phyloP scores from a whole-genome alignment of 53 echinoderm and acorn worm species.

The Holothuria leucospilota region DNA sequence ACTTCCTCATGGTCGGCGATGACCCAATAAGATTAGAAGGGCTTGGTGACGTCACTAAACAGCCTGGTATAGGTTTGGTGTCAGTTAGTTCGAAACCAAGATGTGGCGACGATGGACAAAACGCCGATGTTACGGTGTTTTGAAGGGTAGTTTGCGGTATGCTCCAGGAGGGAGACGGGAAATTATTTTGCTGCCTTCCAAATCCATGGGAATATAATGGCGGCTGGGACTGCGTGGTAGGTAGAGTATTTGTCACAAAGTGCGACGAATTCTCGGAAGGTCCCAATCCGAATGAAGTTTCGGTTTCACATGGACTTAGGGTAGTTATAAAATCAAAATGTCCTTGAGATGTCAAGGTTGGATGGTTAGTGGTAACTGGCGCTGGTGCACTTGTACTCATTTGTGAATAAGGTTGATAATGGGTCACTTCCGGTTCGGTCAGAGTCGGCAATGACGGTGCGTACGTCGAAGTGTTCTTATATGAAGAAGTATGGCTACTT shows the following conservation, averaged over 20 bases:
- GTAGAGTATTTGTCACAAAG: slow-evolving; percentile 47
- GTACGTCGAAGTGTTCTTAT: slow-evolving; percentile 54
- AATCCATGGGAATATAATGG: slow-evolving; percentile 41
- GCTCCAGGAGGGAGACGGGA: slow-evolving; percentile 42
- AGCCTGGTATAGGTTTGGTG: slow-evolving; percentile 55
- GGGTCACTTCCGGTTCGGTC: slow-evolving; percentile 55
- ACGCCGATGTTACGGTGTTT: slow-evolving; percentile 55
- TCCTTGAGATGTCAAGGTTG: slow-evolving; percentile 51
- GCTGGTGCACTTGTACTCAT: slow-evolving; percentile 29
- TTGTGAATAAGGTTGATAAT: slow-evolving; percentile 59
- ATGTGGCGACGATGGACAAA: slow-evolving; percentile 44
- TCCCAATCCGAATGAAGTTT: slow-evolving; percentile 31
- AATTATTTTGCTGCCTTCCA: slow-evolving; percentile 39
- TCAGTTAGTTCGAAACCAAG: slow-evolving; percentile 44
- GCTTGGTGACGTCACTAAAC: slow-evolving; percentile 52
- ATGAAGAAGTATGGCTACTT: slow-evolving; percentile 54
- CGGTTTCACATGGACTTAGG: slow-evolving; percentile 55
- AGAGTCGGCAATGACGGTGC: slow-evolving; percentile 60
- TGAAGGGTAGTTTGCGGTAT: slow-evolving; percentile 65
- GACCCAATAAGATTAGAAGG: slow-evolving; percentile 48
- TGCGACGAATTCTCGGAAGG: slow-evolving; percentile 54
- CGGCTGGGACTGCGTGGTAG: slow-evolving; percentile 41
- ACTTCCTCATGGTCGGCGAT: slow-evolving; percentile 58
- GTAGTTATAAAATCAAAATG: slow-evolving; percentile 48
- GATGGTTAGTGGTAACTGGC: slow-evolving; percentile 63